Evolutionary conservation across 1,140 invertebrate genomes (phyloP).

Genomic region (Samia ricini): DNA sequence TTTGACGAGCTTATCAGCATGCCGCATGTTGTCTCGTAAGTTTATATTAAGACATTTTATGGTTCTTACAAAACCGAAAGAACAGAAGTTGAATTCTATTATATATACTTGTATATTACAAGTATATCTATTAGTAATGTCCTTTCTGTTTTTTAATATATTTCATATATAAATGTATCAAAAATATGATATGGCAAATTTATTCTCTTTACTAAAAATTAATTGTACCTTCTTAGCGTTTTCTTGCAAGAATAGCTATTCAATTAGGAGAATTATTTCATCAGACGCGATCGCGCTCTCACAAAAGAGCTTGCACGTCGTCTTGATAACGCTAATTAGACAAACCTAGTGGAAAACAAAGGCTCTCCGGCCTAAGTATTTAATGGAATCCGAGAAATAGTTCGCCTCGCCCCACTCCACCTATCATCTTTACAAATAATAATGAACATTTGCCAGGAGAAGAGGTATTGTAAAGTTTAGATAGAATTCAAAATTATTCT

Average conservation of each 20-base stretch:
- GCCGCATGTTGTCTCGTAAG: too few relatives aligned
- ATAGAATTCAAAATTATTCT: constrained; percentile 3
- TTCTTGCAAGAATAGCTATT: constrained; percentile 2
- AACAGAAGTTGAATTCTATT: too few relatives aligned
- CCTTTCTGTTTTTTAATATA: too few relatives aligned
- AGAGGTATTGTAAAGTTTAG: constrained; percentile 5
- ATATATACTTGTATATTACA: too few relatives aligned
- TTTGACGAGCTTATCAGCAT: too few relatives aligned
- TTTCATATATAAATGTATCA: too few relatives aligned
- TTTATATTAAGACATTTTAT: too few relatives aligned
- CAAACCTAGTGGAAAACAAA: constrained; percentile 32
- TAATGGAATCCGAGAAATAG: constrained; percentile 25
- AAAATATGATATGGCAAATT: too few relatives aligned
- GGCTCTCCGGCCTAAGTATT: constrained; percentile 12
- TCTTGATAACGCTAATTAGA: constrained; percentile 39
- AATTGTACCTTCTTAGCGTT: constrained; percentile 6
- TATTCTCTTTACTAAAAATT: background rate
- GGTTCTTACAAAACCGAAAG: too few relatives aligned
- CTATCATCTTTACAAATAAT: constrained; percentile 21
- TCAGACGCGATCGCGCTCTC: constrained; percentile 10
- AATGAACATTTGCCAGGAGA: constrained; percentile 15
- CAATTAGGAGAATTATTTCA: constrained; percentile 31
- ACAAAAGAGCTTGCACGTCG: constrained; percentile 16
- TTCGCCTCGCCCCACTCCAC: constrained; percentile 19
- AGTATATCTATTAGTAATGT: too few relatives aligned